phyloP scores from a whole-genome alignment of 2,113 vertebrate genomes.

The Pygathrix nemaeus region DNA sequence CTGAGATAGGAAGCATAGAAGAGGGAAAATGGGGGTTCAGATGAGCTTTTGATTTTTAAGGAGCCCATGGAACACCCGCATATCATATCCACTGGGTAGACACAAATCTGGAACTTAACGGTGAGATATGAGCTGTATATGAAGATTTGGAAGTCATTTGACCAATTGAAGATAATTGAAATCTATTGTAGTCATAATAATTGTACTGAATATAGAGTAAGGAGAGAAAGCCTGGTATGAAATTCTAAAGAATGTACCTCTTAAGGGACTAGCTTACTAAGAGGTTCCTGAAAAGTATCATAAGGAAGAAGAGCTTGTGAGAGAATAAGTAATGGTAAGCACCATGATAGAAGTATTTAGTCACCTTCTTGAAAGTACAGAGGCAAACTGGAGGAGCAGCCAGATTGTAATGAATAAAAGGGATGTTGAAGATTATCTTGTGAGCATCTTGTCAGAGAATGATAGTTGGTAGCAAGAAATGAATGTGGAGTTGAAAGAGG shows the following conservation, averaged over 20 bases:
- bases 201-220: neutral
- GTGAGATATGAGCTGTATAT: neutral
- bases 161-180: neutral
- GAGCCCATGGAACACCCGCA: neutral
- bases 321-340: neutral
- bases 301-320: neutral
- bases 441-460: constrained; percentile 31
- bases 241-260: neutral
- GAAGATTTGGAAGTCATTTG: neutral
- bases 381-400: neutral
- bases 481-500: neutral
- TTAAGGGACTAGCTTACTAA: neutral
- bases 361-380: neutral
- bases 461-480: constrained; percentile 9
- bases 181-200: neutral
- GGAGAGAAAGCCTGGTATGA: neutral
- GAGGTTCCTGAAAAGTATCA: neutral
- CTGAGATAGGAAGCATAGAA: neutral
- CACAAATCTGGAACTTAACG: neutral
- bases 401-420: neutral
- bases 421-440: neutral
- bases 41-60: constrained; percentile 32
- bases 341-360: neutral
- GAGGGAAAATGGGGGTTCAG: neutral
- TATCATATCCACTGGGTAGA: neutral